Base-by-base conservation (phyloP, 2,888 invertebrate genomes). In the Drosophila kambysellisi region DNA sequence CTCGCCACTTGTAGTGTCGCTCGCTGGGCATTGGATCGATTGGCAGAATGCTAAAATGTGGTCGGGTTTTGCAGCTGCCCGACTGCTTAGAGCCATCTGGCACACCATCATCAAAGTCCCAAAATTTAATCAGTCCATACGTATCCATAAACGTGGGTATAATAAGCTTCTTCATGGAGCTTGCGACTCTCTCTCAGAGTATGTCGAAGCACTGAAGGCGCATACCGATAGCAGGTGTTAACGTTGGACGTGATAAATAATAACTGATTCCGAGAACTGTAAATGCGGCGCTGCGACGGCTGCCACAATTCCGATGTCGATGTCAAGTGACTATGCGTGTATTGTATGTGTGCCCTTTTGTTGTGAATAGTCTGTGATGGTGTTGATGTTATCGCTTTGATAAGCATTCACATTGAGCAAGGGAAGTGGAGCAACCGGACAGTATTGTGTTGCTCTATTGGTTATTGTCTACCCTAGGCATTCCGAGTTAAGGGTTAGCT, bases 121-220 rank as follows among this genome's bases (percentile, higher is more conserved):
- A 92, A 76, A 91, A 91, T 69, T 83, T 90, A 35, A 92, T 89
- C 66, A 91, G 74, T 4, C 91, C 91, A 76, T 91, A 91, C 69
- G 91, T 91, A 61, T 92, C 91, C 81, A 91, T 86, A 8, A 91
- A 64, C 1, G 83, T 89, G 41, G 91, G 91, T 83, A 91, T 86
- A 62, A 91, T 91, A 51, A 91, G 80, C 70, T 91, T 91, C 68
- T 91, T 92, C 91, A 92, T 92, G 51, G 60, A 39, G 41, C n/a
- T 43, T 3, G 6, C 51, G 25, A 12, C 11, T 46, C 37, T 33
- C 41, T n/a, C 8, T 52, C 2, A 6, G 17, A 30, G 33, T 63
- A 20, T 53, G 37, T 30, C 37, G 32, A 48, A 37, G 25, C 37
- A 54, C 48, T 37, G 20, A 32, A 39, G 15, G 48, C 54, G 30